These are phyloP conservation scores for Chlorodrepanis virens DNA, from an alignment of 2,113 vertebrate genomes.

Conservation along the genomic window DNA sequence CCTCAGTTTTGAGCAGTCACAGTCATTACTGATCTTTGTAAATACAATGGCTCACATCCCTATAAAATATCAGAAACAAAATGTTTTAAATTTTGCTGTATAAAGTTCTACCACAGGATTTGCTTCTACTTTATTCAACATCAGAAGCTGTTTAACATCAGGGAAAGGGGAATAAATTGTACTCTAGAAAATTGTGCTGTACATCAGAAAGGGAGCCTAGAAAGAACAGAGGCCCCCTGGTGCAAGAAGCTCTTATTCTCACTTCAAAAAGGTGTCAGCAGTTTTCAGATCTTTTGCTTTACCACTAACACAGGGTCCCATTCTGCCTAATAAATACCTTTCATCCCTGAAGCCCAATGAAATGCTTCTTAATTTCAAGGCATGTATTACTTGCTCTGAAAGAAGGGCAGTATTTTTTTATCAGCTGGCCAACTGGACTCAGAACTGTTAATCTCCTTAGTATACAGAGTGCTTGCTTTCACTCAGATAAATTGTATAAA, in stretches of 20 bases:
- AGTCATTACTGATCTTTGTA: background rate
- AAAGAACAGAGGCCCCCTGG: constrained; percentile 22
- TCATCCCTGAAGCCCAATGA: constrained; percentile 29
- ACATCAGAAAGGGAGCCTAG: constrained; percentile 40
- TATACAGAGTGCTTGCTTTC: constrained; percentile 27
- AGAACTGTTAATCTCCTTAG: constrained; percentile 22
- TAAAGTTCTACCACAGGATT: constrained; percentile 29
- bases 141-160: constrained; percentile 21
- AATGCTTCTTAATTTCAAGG: constrained; percentile 49
- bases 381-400: background rate
- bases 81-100: background rate
- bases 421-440: background rate
- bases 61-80: constrained; percentile 48
- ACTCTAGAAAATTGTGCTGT: constrained; percentile 23
- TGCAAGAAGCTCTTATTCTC: constrained; percentile 24
- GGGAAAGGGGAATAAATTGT: constrained; percentile 20
- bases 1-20: background rate
- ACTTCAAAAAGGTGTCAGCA: constrained; percentile 30
- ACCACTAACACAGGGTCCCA: background rate
- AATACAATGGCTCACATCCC: constrained; percentile 9
- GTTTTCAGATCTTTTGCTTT: constrained; percentile 46
- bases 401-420: background rate
- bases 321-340: constrained; percentile 54
- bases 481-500: constrained; percentile 49
- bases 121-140: constrained; percentile 39